These are phyloP conservation scores for Tachystola acroxantha DNA, from an alignment of 2,888 invertebrate species.

Conservation along the genomic window DNA sequence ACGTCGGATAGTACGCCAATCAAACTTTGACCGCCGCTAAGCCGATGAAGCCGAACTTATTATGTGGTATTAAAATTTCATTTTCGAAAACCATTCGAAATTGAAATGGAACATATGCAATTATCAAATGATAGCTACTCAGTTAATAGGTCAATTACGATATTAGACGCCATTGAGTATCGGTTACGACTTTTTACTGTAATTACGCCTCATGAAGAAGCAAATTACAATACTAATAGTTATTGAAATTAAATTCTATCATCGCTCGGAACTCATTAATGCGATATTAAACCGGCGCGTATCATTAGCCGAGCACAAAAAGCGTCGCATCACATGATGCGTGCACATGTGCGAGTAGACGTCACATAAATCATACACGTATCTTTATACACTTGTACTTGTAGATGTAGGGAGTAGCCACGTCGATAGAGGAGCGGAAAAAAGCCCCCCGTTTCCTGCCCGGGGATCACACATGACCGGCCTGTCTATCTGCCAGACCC, in stretches of 20 bases:
- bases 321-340: constrained; percentile 51
- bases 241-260: constrained; percentile 36
- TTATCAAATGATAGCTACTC: constrained; percentile 37
- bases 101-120: constrained; percentile 52
- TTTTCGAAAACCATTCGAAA: constrained; percentile 58
- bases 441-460: constrained; percentile 73
- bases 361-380: constrained; percentile 71
- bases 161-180: constrained; percentile 16
- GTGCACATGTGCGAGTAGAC: constrained; percentile 67
- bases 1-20: constrained; percentile 71
- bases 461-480: constrained; percentile 78
- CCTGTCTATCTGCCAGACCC: constrained; percentile 79
- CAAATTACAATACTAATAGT: constrained; percentile 33
- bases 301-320: constrained; percentile 59
- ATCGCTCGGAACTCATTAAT: constrained; percentile 46
- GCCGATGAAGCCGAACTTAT: constrained; percentile 70
- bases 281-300: constrained; percentile 37
- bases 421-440: constrained; percentile 70
- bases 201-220: constrained; percentile 26
- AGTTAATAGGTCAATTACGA: constrained; percentile 29
- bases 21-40: constrained; percentile 74
- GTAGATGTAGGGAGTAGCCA: constrained; percentile 52
- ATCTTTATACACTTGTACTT: constrained; percentile 61
- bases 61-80: constrained; percentile 74
- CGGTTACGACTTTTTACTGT: constrained; percentile 15